Base-by-base conservation (phyloP, 2,113 vertebrate genomes). In the Megaleporinus macrocephalus region DNA sequence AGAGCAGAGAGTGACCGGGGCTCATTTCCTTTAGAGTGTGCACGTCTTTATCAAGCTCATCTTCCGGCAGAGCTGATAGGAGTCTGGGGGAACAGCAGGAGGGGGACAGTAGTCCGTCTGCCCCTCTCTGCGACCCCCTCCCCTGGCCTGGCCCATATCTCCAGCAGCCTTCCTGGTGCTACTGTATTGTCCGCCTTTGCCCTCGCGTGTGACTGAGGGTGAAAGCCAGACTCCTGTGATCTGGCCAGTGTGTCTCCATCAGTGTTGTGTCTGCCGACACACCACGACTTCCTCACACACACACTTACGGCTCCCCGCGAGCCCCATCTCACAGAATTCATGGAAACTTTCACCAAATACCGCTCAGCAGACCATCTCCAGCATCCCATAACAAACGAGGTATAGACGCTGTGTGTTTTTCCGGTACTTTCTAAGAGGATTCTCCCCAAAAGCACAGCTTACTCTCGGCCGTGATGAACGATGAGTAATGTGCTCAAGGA, bases 181-280 rank as follows among this genome's bases (percentile, higher is more conserved):
- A 69, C 69, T 81, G 69, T 72, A 83, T 84, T 84, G 85, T 81
- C 63, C 53, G 44, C n/a, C 61, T 83, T 79, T 83, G 85, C 61
- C 81, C 73, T 81, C 15, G 36, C 47, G 57, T 81, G 82, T 82
- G 72, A 86, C 74, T 41, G n/a, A 65, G 66, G 30, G 7, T 49
- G 36, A 70, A 71, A 72, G 41, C 33, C 22, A 33, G 66, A 80
- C 78, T 57, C 30, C 27, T 49, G 41, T 78, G 71, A 71, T 73
- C 59, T 65, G 36, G 61, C 47, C 68, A 47, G 26, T 2, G 29
- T 78, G 29, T 77, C 85, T 80, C 65, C 30, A 51, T 77, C 24
- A 55, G 33, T 81, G 81, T 78, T 79, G 61, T 66, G 65, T 79
- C 76, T 83, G 63, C 41, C 4, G n/a, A 20, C 36, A 66, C 61